Percentiles rank a stretch among this genome's conserved stretches.
These are phyloP conservation scores for Salvelinus alpinus DNA, from an alignment of 2,113 vertebrate species.

Conservation along the genomic window DNA sequence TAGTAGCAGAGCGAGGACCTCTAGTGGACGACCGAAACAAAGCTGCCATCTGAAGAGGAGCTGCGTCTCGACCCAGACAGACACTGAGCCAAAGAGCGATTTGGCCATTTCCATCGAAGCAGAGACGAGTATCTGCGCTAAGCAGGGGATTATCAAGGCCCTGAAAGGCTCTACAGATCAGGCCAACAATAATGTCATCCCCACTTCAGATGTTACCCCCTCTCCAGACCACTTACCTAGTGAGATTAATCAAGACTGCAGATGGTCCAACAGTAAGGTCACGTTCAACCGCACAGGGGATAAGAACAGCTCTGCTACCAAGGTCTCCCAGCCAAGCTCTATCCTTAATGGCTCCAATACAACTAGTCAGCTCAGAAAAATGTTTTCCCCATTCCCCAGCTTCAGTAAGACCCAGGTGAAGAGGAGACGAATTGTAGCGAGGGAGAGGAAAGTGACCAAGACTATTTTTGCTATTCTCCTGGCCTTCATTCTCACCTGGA, in stretches of 20 bases:
- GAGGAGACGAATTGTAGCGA: slow-evolving; percentile 79
- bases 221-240: slow-evolving; percentile 44
- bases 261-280: slow-evolving; percentile 47
- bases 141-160: slow-evolving; percentile 52
- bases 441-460: slow-evolving; percentile 90
- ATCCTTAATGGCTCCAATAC: slow-evolving; percentile 18
- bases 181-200: no score
- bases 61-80: neutral
- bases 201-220: neutral
- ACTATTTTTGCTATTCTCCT: slow-evolving; percentile 92
- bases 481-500: slow-evolving; percentile 93
- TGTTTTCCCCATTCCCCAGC: slow-evolving; percentile 49
- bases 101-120: slow-evolving; percentile 23
- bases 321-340: slow-evolving; percentile 77
- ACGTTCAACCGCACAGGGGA: neutral
- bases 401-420: slow-evolving; percentile 82
- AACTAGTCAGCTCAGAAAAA: slow-evolving; percentile 47
- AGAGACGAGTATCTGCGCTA: slow-evolving; percentile 3
- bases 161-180: slow-evolving; percentile 41
- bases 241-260: slow-evolving; percentile 83
- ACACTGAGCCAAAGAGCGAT: neutral
- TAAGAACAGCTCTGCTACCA: slow-evolving; percentile 65
- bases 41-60: slow-evolving; percentile 19
- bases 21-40: slow-evolving; percentile 21
- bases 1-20: neutral